Base-by-base conservation (phyloP, 2,797 vertebrate species). In the Pagetopsis macropterus region DNA sequence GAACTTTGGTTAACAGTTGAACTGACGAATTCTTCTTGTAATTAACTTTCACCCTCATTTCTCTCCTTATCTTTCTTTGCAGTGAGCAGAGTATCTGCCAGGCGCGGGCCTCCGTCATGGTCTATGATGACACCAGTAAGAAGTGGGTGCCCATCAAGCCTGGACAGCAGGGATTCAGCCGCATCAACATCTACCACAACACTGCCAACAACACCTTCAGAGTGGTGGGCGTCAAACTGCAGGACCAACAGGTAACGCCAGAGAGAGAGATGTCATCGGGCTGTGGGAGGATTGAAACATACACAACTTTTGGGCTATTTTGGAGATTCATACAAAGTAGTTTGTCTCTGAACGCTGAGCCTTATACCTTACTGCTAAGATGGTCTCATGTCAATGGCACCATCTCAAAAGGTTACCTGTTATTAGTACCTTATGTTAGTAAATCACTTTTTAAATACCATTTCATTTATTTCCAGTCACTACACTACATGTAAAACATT, bases 81-180 rank as follows among this genome's bases (percentile, higher is more conserved):
- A 99, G 98, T 88, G 98, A 99, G 94, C 98, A 99, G 95, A 99
- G 98, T 89, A 99, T 99, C 95, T 99, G 98, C 95, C 98, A 99
- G 95, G 98, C 98, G 52, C 95, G 98, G 92, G 98, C 98, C 90
- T 99, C 98, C 57, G 98, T 99, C 83, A 99, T 99, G 98, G 96
- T 99, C 91, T 99, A 99, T 40, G 98, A 99, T 69, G 98, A 99
- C 92, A 96, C 97, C 94, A 99, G 97, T 93, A 99, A 99, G 95
- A 99, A 99, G 91, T 99, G 98, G 98, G 96, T 99, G 75, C 98
- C 98, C 71, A 97, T 98, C 94, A 99, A 98, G 87, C 96, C 97
- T 0, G 98, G 98, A 46, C 97, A 98, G 89, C 97, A 99, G 91
- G 98, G 98, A 72, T 99, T 99, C 95, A 99, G 98, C 88, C 96